Evolutionary conservation across 2,888 invertebrate genomes (phyloP), one percentile per base, ranked within the genome.

Genomic region (Drosophila picticornis): DNA sequence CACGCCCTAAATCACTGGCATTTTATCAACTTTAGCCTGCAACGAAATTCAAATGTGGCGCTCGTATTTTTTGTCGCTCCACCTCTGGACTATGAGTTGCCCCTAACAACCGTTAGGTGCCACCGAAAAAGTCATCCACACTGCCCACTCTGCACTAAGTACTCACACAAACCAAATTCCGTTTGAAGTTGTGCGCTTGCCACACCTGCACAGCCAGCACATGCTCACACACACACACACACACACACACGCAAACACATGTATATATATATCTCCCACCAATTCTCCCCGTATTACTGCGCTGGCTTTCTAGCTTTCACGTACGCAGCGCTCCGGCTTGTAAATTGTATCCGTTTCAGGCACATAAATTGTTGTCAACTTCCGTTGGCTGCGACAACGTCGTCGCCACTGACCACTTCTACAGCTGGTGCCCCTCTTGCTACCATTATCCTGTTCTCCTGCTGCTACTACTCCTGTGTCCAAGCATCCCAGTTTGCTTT

Each of bases 341-440:
- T 91, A 91, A 91, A 91, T 91, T 91, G 91, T 91, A 91, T 91
- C 91, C 92, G 90, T 91, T 91, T 90, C 89, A 80, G 83, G 86
- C 86, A 90, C 91, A 91, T 91, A 91, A 91, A 91, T 91, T 91
- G 91, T 90, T 91, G 91, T 91, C 91, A 91, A 91, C 91, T 91
- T 90, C 91, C 91, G 86, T 83, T 90, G 86, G 81, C 90, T 81
- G 81, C 86, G 90, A 88, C 90, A 88, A 75, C 83, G 90, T 78
- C 90, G 90, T 78, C 78, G 80, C 74, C 81, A 85, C 82, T 91
- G 90, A 84, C 91, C 90, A 90, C 84, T 90, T 80, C 84, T 80
- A 72, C 58, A 60, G 43, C 65, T 59, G 52, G 57, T 51, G 34
- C 34, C 40, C 50, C 69, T 36, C 40, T 50, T 52, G 57, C 43